Percentiles rank a stretch among this genome's conserved stretches.
Evolutionary conservation across 2,888 invertebrate species (phyloP).

Genomic region (Oscheius onirici): DNA sequence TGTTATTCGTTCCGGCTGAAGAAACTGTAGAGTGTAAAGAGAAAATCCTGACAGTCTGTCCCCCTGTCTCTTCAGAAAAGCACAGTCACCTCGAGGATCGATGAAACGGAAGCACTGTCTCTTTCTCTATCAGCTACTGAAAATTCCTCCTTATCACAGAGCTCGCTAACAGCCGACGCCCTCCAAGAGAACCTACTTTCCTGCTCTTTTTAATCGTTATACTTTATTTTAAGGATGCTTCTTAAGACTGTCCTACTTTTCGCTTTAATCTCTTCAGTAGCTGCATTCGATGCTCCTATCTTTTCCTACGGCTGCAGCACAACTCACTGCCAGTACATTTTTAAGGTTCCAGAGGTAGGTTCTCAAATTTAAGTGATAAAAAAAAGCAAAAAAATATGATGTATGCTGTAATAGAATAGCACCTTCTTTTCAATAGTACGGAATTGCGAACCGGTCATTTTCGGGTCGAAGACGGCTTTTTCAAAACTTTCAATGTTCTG

Average conservation of each 20-base stretch:
- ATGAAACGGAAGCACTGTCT: background rate
- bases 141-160: background rate
- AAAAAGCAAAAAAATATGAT: no score
- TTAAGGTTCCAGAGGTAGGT: conserved; percentile 8
- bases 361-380: no score
- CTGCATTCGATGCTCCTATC: background rate
- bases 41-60: no score
- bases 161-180: no score
- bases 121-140: background rate
- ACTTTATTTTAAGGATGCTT: background rate
- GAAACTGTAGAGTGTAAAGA: no score
- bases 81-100: no score
- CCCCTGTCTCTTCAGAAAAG: background rate
- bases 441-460: background rate
- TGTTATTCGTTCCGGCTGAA: no score
- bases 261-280: background rate
- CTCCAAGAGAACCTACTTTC: background rate
- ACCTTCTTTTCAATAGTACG: background rate
- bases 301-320: background rate
- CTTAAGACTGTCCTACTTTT: background rate
- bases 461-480: background rate
- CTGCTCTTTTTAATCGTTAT: background rate
- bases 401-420: background rate
- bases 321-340: conserved; percentile 2
- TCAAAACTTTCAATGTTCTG: background rate